Percentiles rank a stretch among this genome's conserved stretches.
Conservation (phyloP, 92 coral and sea anemone species). For the Ricordea florida region DNA sequence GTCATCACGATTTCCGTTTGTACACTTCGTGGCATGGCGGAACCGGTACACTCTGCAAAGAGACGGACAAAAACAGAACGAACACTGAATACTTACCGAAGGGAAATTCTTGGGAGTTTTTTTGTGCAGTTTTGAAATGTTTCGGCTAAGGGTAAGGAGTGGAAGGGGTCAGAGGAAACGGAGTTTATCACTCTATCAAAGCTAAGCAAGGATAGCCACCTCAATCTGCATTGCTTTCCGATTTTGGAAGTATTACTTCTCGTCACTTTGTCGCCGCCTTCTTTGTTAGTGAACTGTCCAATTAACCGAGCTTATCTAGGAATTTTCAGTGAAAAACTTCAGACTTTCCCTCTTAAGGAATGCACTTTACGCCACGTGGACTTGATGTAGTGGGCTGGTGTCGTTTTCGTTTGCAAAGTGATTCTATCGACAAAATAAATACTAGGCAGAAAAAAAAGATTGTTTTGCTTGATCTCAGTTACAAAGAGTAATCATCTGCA, state of each 20-base stretch:
- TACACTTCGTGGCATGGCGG: not conserved
- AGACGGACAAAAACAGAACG: conserved; percentile 4
- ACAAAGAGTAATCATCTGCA: conserved; percentile 51
- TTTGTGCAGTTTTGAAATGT: conserved; percentile 16
- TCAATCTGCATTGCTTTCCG: not conserved
- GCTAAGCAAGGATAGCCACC: conserved; percentile 17
- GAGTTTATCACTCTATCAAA: conserved; percentile 40
- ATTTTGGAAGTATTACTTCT: conserved; percentile 4
- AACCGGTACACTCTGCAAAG: not conserved
- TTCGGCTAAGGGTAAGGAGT: conserved; percentile 12
- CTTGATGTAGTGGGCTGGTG: too few species aligned
- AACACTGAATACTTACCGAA: not conserved
- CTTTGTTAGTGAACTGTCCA: conserved; percentile 5
- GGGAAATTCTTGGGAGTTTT: conserved; percentile 45
- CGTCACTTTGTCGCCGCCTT: conserved; percentile 13
- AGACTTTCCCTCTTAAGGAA: not conserved
- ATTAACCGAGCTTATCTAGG: conserved; percentile 9
- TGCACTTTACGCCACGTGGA: conserved; percentile 19
- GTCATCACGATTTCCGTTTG: conserved; percentile 23
- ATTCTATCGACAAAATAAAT: not conserved
- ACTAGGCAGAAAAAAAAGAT: conserved; percentile 13
- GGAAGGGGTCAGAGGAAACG: conserved; percentile 13
- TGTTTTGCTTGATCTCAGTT: conserved; percentile 34
- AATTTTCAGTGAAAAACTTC: not conserved
- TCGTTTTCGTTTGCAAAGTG: conserved; percentile 9